phyloP scores from a whole-genome alignment of 2,888 invertebrate genomes.

The Drosophila picticornis region DNA sequence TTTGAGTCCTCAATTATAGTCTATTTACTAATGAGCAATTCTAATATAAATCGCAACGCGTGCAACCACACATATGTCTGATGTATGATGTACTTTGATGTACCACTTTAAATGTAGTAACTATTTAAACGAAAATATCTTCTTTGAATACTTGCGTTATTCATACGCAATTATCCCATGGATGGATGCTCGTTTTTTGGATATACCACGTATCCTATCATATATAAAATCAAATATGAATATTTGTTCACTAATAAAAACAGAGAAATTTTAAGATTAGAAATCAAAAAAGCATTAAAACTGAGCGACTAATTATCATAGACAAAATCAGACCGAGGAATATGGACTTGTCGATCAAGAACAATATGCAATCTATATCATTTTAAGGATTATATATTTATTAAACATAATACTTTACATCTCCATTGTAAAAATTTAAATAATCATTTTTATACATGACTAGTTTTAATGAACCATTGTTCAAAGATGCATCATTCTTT shows the following conservation, averaged over 20 bases:
- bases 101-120: constrained; percentile 1
- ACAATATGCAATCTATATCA: too few relatives aligned
- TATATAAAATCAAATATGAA: too few relatives aligned
- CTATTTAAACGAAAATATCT: not conserved
- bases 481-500: not conserved
- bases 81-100: not conserved
- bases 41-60: constrained; percentile 37
- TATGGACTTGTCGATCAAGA: not conserved
- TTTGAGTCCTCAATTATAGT: constrained; percentile 46
- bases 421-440: not conserved
- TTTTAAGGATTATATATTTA: too few relatives aligned
- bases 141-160: not conserved
- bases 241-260: not conserved
- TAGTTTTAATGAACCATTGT: not conserved
- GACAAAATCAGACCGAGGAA: not conserved
- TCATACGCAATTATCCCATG: not conserved
- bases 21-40: constrained; percentile 42
- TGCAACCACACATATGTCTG: constrained; percentile 17
- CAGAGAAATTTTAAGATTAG: not conserved
- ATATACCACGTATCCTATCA: too few relatives aligned
- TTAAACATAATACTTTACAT: not conserved
- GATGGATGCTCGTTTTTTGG: not conserved
- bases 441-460: too few relatives aligned
- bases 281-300: not conserved
- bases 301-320: not conserved